Evolutionary conservation across 2,888 invertebrate genomes (phyloP).

Genomic region (Arenicola marina): DNA sequence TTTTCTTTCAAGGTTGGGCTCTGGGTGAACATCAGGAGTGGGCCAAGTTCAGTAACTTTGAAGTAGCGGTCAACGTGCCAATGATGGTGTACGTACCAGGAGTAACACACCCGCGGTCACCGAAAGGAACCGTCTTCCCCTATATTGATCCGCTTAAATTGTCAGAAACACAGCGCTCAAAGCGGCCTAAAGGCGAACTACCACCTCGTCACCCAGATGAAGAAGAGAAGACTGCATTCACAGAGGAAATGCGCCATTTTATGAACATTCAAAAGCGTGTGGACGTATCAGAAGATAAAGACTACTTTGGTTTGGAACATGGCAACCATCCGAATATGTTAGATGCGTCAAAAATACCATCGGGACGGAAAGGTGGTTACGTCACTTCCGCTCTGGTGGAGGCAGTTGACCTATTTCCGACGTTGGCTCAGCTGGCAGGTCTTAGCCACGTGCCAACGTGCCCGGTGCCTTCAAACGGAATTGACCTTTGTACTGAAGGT

Average conservation of each 20-base stretch:
- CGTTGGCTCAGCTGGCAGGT: constrained; percentile 74
- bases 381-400: constrained; percentile 67
- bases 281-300: too few relatives aligned
- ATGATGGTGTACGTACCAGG: constrained; percentile 75
- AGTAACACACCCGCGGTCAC: constrained; percentile 47
- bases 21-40: constrained; percentile 88
- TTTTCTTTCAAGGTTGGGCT: constrained; percentile 74
- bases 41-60: constrained; percentile 90
- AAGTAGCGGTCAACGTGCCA: constrained; percentile 79
- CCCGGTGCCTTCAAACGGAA: constrained; percentile 43
- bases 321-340: too few relatives aligned
- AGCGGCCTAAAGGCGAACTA: too few relatives aligned
- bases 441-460: constrained; percentile 68
- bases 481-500: constrained; percentile 49
- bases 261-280: too few relatives aligned
- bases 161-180: too few relatives aligned
- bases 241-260: too few relatives aligned
- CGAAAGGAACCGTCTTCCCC: not conserved
- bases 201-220: not conserved
- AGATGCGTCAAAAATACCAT: not conserved
- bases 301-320: too few relatives aligned
- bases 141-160: constrained; percentile 3
- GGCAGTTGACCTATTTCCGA: constrained; percentile 84
- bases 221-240: not conserved
- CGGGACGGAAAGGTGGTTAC: not conserved